A percentile compares a stretch with the other conserved stretches of the same genome.
Conservation (phyloP, 2,113 vertebrate species). For the Apteryx mantelli region DNA sequence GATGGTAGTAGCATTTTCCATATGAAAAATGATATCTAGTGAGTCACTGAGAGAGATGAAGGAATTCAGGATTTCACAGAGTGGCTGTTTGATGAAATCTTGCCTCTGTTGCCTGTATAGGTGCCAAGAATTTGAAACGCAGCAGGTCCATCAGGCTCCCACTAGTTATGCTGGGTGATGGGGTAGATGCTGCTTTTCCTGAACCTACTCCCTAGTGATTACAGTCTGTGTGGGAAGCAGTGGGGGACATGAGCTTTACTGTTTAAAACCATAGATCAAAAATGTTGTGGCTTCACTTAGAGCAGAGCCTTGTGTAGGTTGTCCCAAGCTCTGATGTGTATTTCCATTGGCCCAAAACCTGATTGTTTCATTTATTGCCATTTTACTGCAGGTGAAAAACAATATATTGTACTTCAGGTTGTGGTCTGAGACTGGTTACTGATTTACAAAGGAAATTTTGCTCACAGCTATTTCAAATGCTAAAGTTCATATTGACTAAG, state of each 20-base stretch:
- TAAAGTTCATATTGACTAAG: conserved; percentile 47
- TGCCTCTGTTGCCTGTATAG: not conserved
- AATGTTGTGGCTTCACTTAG: not conserved
- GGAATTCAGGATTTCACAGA: not conserved
- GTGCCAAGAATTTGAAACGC: not conserved
- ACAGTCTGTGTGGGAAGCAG: not conserved
- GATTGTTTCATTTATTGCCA: not conserved
- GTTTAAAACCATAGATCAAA: not conserved
- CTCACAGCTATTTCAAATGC: not conserved
- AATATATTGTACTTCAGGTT: not conserved
- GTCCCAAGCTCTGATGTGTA: not conserved
- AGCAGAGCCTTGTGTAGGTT: not conserved
- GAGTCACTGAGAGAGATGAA: not conserved
- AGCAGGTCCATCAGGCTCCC: not conserved
- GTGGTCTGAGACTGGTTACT: not conserved
- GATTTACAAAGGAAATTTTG: not conserved
- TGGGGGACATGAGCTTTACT: not conserved
- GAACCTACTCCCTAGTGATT: not conserved
- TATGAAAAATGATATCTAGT: not conserved
- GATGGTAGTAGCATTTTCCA: not conserved
- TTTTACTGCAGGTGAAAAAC: not conserved
- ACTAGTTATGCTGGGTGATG: not conserved
- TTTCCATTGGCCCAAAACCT: not conserved
- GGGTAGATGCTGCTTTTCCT: not conserved
- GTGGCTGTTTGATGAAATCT: not conserved